Conservation (phyloP, 2,113 vertebrate species). For the Numida meleagris region DNA sequence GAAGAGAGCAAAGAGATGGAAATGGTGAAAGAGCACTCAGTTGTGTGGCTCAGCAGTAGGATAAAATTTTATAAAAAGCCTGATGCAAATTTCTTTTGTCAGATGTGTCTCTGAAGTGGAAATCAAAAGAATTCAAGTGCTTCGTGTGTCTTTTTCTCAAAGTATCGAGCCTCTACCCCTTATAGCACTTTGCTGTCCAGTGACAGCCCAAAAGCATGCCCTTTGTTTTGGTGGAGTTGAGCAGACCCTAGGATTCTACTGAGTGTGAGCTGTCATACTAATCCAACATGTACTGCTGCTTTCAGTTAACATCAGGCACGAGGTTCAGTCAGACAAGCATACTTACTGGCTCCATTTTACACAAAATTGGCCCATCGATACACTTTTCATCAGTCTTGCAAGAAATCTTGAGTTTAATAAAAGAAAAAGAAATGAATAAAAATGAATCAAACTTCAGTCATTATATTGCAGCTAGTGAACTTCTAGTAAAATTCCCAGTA, state of each 20-base stretch:
- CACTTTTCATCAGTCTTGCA: not conserved
- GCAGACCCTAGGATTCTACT: not conserved
- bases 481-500: not conserved
- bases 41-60: not conserved
- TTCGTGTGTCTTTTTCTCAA: not conserved
- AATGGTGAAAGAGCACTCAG: not conserved
- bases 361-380: too few relatives aligned
- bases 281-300: not conserved
- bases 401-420: not conserved
- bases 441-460: not conserved
- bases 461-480: not conserved
- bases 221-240: not conserved
- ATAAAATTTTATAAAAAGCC: not conserved
- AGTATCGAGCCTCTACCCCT: not conserved
- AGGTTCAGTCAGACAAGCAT: too few relatives aligned
- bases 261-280: not conserved
- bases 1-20: not conserved
- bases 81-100: constrained; percentile 16
- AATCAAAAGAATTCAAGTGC: constrained; percentile 12
- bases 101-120: not conserved
- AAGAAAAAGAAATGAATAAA: not conserved
- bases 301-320: not conserved
- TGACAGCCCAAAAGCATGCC: not conserved
- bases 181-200: not conserved
- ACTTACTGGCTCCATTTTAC: too few relatives aligned